Conservation (phyloP, 2,888 invertebrate species). For the Melolontha melolontha region DNA sequence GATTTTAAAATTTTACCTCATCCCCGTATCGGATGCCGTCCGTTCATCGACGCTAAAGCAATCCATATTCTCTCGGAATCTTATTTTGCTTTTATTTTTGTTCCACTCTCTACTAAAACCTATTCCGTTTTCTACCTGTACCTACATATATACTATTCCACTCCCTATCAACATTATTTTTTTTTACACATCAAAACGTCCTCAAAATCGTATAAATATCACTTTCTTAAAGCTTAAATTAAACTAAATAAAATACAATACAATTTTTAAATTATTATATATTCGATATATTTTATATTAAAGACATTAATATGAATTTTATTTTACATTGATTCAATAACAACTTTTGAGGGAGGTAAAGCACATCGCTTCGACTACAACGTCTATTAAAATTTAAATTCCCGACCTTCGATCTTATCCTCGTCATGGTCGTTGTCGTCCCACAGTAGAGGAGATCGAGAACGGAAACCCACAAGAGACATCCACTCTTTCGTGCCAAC, state of each 20-base stretch:
- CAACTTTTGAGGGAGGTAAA: no score
- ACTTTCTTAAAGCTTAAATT: no score
- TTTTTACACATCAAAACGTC: no score
- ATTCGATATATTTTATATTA: no score
- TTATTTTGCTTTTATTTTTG: slow-evolving; percentile 42
- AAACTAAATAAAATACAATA: no score
- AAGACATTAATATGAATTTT: no score
- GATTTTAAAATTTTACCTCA: slow-evolving; percentile 45
- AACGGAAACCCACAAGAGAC: slow-evolving; percentile 2
- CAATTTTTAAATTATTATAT: no score
- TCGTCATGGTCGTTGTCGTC: not conserved
- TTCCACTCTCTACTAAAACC: slow-evolving; percentile 28
- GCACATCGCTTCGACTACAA: not conserved
- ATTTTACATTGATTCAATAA: no score
- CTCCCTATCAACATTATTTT: no score
- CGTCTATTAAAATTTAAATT: slow-evolving; percentile 21
- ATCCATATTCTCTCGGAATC: slow-evolving; percentile 34
- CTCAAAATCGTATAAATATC: no score
- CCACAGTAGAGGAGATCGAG: not conserved
- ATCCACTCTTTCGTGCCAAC: not conserved
- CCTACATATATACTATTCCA: no score
- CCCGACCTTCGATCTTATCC: slow-evolving; percentile 14
- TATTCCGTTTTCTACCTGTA: not conserved
- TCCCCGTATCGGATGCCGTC: slow-evolving; percentile 21
- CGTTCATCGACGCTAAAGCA: slow-evolving; percentile 31